phyloP scores from a whole-genome alignment of 2,797 vertebrate species.

The Sitta carolinensis region DNA sequence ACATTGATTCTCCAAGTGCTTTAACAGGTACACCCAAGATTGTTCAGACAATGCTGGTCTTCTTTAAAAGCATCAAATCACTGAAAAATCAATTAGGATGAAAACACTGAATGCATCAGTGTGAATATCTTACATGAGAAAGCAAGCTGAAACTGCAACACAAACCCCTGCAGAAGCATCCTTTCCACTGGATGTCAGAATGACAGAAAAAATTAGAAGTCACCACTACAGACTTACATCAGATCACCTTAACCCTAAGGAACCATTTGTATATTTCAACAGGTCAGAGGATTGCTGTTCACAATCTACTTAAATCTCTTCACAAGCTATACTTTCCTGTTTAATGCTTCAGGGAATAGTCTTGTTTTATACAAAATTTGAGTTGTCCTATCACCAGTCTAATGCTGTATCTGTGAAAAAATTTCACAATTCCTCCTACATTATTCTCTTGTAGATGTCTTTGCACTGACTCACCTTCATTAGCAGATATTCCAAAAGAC shows the following conservation, averaged over 20 bases:
- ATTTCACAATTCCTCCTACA: background rate
- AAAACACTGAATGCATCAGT: background rate
- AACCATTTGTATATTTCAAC: background rate
- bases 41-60: background rate
- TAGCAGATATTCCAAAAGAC: background rate
- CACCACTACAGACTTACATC: background rate
- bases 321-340: background rate
- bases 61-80: background rate
- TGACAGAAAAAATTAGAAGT: background rate
- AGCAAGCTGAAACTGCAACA: background rate
- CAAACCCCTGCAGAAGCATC: background rate
- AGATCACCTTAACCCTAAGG: background rate
- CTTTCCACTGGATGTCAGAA: background rate
- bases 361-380: background rate
- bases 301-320: background rate
- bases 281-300: background rate
- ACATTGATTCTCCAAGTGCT: background rate
- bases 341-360: background rate
- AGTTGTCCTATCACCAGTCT: background rate
- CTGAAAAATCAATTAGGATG: background rate
- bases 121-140: background rate
- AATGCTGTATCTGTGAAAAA: background rate
- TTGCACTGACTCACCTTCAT: background rate
- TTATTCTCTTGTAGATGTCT: background rate
- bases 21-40: background rate